Percentiles rank a stretch among this genome's conserved stretches.
phyloP scores from a whole-genome alignment of 2,113 vertebrate species.

The Trogon surrucura region DNA sequence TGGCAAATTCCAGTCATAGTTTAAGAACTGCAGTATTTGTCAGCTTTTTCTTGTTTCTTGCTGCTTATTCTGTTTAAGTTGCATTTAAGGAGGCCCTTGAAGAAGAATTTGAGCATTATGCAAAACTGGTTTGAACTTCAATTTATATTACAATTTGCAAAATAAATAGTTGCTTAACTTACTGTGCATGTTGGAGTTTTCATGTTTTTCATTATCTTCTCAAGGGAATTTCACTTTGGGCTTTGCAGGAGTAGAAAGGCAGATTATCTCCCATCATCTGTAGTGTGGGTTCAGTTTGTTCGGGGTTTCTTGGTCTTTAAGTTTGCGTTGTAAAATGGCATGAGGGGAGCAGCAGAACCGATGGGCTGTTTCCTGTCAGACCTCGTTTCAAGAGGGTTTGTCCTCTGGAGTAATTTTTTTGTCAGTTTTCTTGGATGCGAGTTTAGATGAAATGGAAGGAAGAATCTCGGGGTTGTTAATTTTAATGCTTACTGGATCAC shows the following conservation, averaged over 20 bases:
- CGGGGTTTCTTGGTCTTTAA: background rate
- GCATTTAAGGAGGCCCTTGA: background rate
- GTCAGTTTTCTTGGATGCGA: background rate
- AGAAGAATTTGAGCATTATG: background rate
- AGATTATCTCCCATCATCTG: background rate
- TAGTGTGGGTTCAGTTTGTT: background rate
- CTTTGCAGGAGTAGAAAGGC: background rate
- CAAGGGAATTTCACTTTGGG: background rate
- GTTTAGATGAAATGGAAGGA: background rate
- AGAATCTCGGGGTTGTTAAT: background rate
- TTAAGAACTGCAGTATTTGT: background rate
- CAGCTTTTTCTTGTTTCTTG: background rate
- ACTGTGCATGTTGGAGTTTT: background rate
- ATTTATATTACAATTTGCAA: background rate
- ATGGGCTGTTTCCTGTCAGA: background rate
- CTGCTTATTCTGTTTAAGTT: background rate
- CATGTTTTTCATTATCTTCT: background rate
- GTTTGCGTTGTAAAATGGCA: background rate
- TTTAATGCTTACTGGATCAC: background rate
- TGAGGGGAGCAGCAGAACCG: background rate
- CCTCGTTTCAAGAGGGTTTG: background rate
- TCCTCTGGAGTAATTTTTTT: background rate
- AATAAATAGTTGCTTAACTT: background rate
- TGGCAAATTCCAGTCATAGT: background rate
- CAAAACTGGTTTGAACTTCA: background rate